Evolutionary conservation across 2,888 invertebrate species (phyloP), one percentile per base, ranked within the genome.

Genomic region (Anoplius nigerrimus): DNA sequence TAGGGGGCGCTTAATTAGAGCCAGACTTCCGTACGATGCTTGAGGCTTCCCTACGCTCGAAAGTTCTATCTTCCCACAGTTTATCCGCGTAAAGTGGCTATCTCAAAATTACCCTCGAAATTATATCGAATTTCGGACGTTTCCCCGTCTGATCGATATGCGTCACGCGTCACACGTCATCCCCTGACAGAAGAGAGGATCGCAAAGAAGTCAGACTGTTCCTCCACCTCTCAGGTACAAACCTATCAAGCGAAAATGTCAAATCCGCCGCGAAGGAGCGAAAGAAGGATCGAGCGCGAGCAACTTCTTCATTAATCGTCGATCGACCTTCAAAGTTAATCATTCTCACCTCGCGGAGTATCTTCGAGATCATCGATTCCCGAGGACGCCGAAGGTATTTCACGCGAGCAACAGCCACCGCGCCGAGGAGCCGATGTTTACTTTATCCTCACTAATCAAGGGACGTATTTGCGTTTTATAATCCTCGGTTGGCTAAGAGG

Each of bases 401-500:
- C 75, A 71, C 74, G 60, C 75, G 65, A 72, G 78, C 71, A 72
- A 79, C 71, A 75, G 69, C 74, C 75, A 69, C 74, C 75, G 70
- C 75, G 76, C 67, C 60, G 73, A 72, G 76, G 74, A 74, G 76
- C 80, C 83, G 81, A 85, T 86, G 86, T 87, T 87, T 85, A 86
- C 85, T 85, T 85, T 87, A 86, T 86, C 83, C 83, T 81, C 82
- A 74, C 87, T 86, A 88, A 88, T 88, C 88, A 88, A 86, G 86
- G 84, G 82, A 85, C 86, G 87, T 87, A 88, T 88, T 88, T 88
- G 87, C 87, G 86, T 88, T 88, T 88, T 87, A 88, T 87, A 88
- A 88, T 87, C 85, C 87, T 82, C 78, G 85, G 87, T 84, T 82
- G 83, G 78, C 84, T 84, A 82, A 84, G 87, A 87, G 86, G 87